phyloP scores from a whole-genome alignment of 2,888 invertebrate species.

The Melipona bicolor region DNA sequence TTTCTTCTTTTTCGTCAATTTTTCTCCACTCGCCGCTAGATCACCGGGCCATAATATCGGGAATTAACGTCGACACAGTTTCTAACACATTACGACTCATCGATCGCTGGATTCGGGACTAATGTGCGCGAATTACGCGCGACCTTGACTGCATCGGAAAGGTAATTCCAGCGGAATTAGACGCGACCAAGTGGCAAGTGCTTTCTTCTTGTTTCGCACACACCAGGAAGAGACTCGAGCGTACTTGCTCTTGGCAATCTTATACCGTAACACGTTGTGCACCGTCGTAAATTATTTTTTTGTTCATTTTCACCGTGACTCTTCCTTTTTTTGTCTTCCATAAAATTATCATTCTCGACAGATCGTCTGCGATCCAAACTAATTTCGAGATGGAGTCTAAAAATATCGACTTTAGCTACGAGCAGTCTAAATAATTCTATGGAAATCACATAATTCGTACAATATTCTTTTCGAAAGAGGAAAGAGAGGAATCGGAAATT shows the following conservation, averaged over 20 bases:
- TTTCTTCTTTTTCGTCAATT: not conserved
- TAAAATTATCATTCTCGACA: conserved; percentile 1
- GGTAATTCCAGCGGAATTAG: conserved; percentile 45
- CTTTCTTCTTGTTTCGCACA: conserved; percentile 25
- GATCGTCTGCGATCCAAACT: not conserved
- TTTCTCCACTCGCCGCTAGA: not conserved
- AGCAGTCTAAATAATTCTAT: not conserved
- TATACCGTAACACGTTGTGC: conserved; percentile 24
- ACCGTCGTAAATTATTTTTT: conserved; percentile 27
- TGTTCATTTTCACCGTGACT: not conserved
- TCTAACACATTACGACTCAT: conserved; percentile 31
- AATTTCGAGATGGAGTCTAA: not conserved
- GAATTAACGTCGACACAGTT: conserved; percentile 30
- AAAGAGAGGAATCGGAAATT: not conserved
- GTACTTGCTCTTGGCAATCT: conserved; percentile 37
- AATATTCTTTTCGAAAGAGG: not conserved
- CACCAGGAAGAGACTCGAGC: not conserved
- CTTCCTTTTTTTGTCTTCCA: not conserved
- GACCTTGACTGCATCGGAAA: conserved; percentile 44
- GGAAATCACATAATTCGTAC: not conserved
- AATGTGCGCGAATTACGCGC: conserved; percentile 43
- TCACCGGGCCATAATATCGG: not conserved
- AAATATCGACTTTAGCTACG: not conserved
- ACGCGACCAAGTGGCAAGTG: conserved; percentile 20
- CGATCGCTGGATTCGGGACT: conserved; percentile 48